A percentile compares a stretch with the other conserved stretches of the same genome.
phyloP scores from a whole-genome alignment of 2,113 vertebrate genomes.

The Ammodytes dubius region DNA sequence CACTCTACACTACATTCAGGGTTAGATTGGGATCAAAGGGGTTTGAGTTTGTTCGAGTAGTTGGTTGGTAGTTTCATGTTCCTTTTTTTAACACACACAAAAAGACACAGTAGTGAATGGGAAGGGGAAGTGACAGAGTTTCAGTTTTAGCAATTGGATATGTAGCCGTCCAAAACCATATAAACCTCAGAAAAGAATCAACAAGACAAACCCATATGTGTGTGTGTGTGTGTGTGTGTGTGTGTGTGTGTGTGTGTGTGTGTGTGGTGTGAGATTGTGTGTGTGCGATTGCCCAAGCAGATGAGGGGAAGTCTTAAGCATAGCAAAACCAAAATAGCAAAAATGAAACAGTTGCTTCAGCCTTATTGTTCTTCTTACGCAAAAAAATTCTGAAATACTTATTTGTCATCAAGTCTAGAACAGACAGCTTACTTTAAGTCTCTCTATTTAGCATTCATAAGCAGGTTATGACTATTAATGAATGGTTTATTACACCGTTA shows the following conservation, averaged over 20 bases:
- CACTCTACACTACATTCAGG: too few relatives aligned
- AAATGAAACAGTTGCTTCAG: not conserved
- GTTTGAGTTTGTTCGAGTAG: not conserved
- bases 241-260: not conserved
- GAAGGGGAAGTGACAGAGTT: conserved; percentile 62
- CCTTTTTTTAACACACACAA: conserved; percentile 4
- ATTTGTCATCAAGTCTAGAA: not conserved
- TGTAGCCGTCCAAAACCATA: conserved; percentile 47
- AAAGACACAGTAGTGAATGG: conserved; percentile 12
- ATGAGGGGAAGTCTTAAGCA: conserved; percentile 33
- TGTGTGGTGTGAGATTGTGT: not conserved
- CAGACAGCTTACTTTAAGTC: not conserved
- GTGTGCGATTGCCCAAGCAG: not conserved
- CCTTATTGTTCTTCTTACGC: not conserved
- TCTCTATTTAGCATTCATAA: not conserved
- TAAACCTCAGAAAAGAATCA: conserved; percentile 63
- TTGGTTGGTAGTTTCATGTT: not conserved
- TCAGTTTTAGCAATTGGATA: conserved; percentile 68
- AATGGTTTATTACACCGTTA: not conserved
- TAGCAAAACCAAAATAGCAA: conserved; percentile 20
- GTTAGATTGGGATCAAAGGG: not conserved
- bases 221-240: conserved; percentile 2
- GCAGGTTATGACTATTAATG: not conserved
- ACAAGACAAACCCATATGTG: conserved; percentile 17
- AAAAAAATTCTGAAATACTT: not conserved